phyloP scores from a whole-genome alignment of 2,113 vertebrate species.

The Chloropsis hardwickii region DNA sequence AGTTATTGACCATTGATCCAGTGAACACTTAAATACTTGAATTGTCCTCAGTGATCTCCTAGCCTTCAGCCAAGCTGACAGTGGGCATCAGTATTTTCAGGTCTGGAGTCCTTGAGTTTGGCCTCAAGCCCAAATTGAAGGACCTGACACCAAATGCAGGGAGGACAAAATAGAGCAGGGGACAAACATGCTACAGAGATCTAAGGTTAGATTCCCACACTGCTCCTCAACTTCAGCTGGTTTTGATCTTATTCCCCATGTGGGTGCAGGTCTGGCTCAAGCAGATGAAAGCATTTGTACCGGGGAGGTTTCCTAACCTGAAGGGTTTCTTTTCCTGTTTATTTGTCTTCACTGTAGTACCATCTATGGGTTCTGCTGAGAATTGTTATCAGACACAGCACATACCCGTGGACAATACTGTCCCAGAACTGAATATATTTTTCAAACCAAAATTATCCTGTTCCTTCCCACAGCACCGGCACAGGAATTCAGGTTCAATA shows the following conservation, averaged over 20 bases:
- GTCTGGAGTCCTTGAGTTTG: not conserved
- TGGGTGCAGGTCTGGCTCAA: not conserved
- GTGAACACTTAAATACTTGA: not conserved
- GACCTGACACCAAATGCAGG: not conserved
- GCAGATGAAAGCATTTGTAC: not conserved
- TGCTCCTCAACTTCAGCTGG: not conserved
- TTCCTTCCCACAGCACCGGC: not conserved
- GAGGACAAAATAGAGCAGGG: not conserved
- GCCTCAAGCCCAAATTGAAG: not conserved
- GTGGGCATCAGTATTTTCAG: not conserved
- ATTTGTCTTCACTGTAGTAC: not conserved
- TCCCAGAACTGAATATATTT: not conserved
- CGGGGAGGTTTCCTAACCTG: not conserved
- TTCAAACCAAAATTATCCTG: not conserved
- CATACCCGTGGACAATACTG: not conserved
- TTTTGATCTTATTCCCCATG: not conserved
- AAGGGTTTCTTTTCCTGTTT: not conserved
- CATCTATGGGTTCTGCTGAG: not conserved
- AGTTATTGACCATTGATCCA: not conserved
- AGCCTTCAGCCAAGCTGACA: not conserved
- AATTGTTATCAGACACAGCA: not conserved
- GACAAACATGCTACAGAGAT: not conserved
- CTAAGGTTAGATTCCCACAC: not conserved
- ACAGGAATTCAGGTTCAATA: not conserved
- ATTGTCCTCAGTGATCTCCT: not conserved